phyloP scores from a whole-genome alignment of 1,140 invertebrate genomes.

The Camponotus floridanus region DNA sequence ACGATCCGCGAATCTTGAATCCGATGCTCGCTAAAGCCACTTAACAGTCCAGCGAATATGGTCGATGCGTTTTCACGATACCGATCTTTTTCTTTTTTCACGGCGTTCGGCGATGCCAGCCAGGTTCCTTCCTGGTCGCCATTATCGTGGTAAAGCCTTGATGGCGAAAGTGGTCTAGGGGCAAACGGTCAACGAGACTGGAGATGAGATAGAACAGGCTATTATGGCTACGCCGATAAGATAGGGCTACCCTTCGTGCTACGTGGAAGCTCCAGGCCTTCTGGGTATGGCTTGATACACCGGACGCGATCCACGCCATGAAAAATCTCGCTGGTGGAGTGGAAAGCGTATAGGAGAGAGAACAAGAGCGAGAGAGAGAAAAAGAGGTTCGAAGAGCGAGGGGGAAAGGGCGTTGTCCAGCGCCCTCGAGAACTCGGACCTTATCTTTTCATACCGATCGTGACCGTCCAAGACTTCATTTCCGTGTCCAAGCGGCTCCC shows the following conservation, averaged over 20 bases:
- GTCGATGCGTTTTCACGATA: conserved; percentile 71
- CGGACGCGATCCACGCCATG: conserved; percentile 83
- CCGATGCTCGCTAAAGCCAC: conserved; percentile 37
- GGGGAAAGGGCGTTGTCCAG: conserved; percentile 71
- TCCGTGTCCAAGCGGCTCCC: conserved; percentile 82
- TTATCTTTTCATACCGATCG: conserved; percentile 85
- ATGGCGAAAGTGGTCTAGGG: conserved; percentile 76
- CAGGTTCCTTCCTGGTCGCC: conserved; percentile 74
- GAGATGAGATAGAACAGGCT: conserved; percentile 86
- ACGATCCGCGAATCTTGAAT: not conserved
- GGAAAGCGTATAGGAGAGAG: conserved; percentile 69
- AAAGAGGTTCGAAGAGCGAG: conserved; percentile 35
- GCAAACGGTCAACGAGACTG: conserved; percentile 74
- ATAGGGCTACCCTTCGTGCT: conserved; percentile 81
- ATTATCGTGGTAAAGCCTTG: conserved; percentile 69
- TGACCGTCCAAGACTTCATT: conserved; percentile 85
- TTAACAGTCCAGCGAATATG: conserved; percentile 47
- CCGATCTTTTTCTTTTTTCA: conserved; percentile 47
- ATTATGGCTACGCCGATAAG: conserved; percentile 85
- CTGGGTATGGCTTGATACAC: conserved; percentile 81
- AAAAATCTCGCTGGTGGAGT: conserved; percentile 82
- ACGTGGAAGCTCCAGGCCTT: conserved; percentile 76
- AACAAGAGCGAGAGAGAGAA: conserved; percentile 23
- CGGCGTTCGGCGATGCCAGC: conserved; percentile 37
- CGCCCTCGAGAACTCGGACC: conserved; percentile 76